Base-by-base conservation (phyloP, 2,113 vertebrate species). In the Gadus chalcogrammus region DNA sequence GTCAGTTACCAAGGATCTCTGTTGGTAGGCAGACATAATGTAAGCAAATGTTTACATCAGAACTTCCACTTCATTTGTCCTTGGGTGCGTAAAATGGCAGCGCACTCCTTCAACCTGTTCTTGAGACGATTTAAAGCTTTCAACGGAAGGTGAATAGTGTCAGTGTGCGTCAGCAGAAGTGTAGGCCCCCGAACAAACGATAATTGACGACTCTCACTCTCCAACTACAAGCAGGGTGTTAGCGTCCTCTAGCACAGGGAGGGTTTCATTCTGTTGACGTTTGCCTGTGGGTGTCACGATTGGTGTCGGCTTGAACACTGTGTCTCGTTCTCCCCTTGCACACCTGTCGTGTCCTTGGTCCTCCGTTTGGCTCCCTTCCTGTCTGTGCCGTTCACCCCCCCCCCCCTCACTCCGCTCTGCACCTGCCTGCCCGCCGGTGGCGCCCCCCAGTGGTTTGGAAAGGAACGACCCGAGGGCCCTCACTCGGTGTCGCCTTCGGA, bases 401-500 rank as follows among this genome's bases (percentile, higher is more conserved):
- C 42, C 6, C 18, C 7, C n/a, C 20, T 31, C 35, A 61, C 55
- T 4, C 22, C 65, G 68, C 80, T 58, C 69, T 67, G 83, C 65
- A 69, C 16, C 74, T 79, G 75, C 82, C 15, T 35, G 53, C 28
- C 5, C 22, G 71, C 68, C 65, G 70, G 64, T 85, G 84, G 83
- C 68, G 76, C 78, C 83, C 84, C 79, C 77, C 76, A 81, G 85
- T 91, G 88, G 91, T 93, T 90, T 88, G 82, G 85, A 90, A 89
- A 82, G 87, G 87, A 85, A 48, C 42, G 91, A 88, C 88, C 90
- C 91, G 31, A 80, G 78, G 85, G 89, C 89, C 90, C 89, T 48
- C 42, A 48, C 9, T 91, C 88, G 74, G 90, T 92, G 89, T 90
- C 89, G 77, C 88, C 89, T 89, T 89, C 89, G 85, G 85, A 90